phyloP scores from a whole-genome alignment of 1,140 invertebrate species.

The Bombus breviceps region DNA sequence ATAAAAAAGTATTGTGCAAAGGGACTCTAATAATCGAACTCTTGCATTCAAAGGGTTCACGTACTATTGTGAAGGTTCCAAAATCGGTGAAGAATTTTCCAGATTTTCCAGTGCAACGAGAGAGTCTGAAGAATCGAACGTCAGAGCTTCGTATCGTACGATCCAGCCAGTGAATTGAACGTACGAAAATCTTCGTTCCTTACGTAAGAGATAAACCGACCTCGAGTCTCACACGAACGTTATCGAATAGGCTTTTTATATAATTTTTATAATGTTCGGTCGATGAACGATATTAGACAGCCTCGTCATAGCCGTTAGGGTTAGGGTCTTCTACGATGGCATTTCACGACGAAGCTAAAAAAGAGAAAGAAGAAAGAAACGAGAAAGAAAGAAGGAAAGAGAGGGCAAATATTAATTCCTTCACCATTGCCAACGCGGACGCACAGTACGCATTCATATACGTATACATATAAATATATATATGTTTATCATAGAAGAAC shows the following conservation, averaged over 20 bases:
- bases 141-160: conserved; percentile 14
- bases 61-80: background rate
- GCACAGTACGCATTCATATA: conserved; percentile 26
- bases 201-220: background rate
- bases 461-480: conserved; percentile 28
- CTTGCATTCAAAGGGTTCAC: background rate
- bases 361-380: background rate
- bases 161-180: conserved; percentile 24
- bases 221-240: background rate
- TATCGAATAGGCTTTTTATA: conserved; percentile 40
- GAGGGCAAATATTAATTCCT: conserved; percentile 31
- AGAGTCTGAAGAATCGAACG: background rate
- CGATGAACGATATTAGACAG: conserved; percentile 13
- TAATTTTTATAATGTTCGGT: conserved; percentile 47
- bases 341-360: background rate
- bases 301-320: background rate
- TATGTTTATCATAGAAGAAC: conserved; percentile 47
- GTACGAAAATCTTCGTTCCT: conserved; percentile 19
- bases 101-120: background rate
- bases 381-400: background rate
- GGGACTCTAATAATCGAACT: background rate
- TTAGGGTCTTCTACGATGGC: background rate
- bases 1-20: background rate
- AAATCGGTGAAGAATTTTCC: background rate
- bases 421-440: conserved; percentile 25